These are phyloP conservation scores for Neostethus bicornis DNA, from an alignment of 2,797 vertebrate species.

Conservation along the genomic window DNA sequence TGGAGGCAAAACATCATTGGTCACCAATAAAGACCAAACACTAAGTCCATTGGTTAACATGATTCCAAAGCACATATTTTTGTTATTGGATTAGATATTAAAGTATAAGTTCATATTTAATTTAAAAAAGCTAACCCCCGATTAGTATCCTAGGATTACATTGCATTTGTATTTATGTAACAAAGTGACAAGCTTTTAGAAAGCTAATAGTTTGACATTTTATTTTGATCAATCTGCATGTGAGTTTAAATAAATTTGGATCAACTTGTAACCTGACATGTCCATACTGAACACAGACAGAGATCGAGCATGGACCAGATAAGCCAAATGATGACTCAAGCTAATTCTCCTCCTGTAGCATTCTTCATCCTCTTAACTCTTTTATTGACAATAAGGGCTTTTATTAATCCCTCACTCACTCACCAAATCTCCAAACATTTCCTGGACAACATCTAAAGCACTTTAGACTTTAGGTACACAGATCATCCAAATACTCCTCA, in stretches of 20 bases:
- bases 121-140: too few relatives aligned
- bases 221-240: too few relatives aligned
- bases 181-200: too few relatives aligned
- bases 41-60: too few relatives aligned
- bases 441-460: constrained; percentile 15
- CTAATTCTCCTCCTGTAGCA: constrained; percentile 55
- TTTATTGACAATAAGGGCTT: constrained; percentile 56
- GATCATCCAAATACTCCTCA: constrained; percentile 24
- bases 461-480: constrained; percentile 10
- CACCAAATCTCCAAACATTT: constrained; percentile 21
- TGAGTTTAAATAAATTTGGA: background rate
- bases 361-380: constrained; percentile 58
- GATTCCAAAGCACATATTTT: too few relatives aligned
- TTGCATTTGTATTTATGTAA: too few relatives aligned
- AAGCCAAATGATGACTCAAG: constrained; percentile 26
- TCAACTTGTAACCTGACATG: background rate
- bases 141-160: too few relatives aligned
- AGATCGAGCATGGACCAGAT: constrained; percentile 29
- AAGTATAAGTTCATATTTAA: too few relatives aligned
- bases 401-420: constrained; percentile 35
- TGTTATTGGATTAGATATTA: too few relatives aligned
- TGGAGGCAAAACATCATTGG: too few relatives aligned
- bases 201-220: too few relatives aligned
- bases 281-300: constrained; percentile 4
- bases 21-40: too few relatives aligned